These are phyloP conservation scores for Australoheros scitulus DNA, from an alignment of 2,113 vertebrate genomes.

Conservation along the genomic window DNA sequence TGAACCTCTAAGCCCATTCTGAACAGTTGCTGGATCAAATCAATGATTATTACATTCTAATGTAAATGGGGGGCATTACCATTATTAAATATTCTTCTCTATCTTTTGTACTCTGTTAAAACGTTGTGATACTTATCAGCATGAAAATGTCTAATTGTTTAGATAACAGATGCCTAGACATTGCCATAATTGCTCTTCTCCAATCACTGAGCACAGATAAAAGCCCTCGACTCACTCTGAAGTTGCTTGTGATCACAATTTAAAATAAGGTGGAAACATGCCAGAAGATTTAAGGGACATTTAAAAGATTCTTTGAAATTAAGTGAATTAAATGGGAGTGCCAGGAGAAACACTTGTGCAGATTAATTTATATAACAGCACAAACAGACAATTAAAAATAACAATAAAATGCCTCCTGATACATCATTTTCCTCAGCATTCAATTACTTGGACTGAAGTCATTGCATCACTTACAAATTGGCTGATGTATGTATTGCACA, in stretches of 20 bases:
- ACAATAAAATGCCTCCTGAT: background rate
- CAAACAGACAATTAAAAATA: background rate
- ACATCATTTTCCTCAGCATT: background rate
- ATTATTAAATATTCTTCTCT: slow-evolving; percentile 4
- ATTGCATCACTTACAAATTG: background rate
- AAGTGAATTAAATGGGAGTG: slow-evolving; percentile 9
- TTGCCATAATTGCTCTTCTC: slow-evolving; percentile 22
- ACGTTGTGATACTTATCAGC: slow-evolving; percentile 16
- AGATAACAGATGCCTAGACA: slow-evolving; percentile 24
- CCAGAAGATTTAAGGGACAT: background rate
- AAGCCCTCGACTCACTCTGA: slow-evolving; percentile 2
- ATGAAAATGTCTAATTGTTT: slow-evolving; percentile 27
- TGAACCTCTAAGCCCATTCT: background rate
- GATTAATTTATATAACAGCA: background rate
- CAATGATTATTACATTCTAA: slow-evolving; percentile 2
- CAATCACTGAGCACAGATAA: slow-evolving; percentile 29
- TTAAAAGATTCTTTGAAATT: background rate
- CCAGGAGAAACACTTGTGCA: background rate
- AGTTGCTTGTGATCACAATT: slow-evolving; percentile 27
- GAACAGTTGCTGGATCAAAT: background rate
- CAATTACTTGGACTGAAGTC: background rate
- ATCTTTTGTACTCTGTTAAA: background rate
- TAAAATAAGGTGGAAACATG: slow-evolving; percentile 24
- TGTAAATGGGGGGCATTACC: background rate
- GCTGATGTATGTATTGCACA: background rate